A percentile compares a stretch with the other conserved stretches of the same genome.
Conservation (phyloP, 1,140 invertebrate genomes). For the Bombyx mandarina region DNA sequence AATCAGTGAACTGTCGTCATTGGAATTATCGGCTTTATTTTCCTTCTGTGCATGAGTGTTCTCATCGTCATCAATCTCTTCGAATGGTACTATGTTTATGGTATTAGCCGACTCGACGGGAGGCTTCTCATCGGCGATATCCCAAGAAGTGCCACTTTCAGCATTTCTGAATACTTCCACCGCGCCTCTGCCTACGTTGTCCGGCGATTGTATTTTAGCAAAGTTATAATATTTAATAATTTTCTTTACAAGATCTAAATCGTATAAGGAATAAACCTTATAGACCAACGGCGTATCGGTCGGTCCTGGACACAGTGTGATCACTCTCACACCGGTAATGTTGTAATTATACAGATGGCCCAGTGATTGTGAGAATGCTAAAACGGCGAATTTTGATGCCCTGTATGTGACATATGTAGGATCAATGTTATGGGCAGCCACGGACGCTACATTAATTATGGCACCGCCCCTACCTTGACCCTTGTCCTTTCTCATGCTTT, state of each 20-base stretch:
- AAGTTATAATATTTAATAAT: constrained; percentile 8
- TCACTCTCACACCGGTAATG: constrained; percentile 69
- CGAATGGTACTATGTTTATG: no score
- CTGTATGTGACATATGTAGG: constrained; percentile 76
- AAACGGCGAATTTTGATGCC: constrained; percentile 77
- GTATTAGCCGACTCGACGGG: background rate
- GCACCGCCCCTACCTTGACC: constrained; percentile 73
- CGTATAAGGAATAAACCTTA: constrained; percentile 15
- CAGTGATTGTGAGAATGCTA: constrained; percentile 69
- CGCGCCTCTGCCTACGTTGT: constrained; percentile 30
- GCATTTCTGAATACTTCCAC: constrained; percentile 32
- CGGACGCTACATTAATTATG: constrained; percentile 76
- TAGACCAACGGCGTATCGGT: constrained; percentile 41
- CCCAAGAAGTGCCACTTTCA: background rate
- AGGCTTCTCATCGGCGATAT: background rate
- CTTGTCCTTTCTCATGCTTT: constrained; percentile 73
- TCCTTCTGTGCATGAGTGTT: no score
- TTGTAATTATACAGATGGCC: constrained; percentile 70
- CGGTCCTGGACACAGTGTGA: constrained; percentile 70
- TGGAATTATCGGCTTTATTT: no score
- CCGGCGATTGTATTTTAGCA: constrained; percentile 20
- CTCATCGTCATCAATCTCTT: no score
- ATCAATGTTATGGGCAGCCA: constrained; percentile 72
- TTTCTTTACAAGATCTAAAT: no score
- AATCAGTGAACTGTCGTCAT: no score